Base-by-base conservation (phyloP, 2,888 invertebrate genomes). In the Acleris holmiana region DNA sequence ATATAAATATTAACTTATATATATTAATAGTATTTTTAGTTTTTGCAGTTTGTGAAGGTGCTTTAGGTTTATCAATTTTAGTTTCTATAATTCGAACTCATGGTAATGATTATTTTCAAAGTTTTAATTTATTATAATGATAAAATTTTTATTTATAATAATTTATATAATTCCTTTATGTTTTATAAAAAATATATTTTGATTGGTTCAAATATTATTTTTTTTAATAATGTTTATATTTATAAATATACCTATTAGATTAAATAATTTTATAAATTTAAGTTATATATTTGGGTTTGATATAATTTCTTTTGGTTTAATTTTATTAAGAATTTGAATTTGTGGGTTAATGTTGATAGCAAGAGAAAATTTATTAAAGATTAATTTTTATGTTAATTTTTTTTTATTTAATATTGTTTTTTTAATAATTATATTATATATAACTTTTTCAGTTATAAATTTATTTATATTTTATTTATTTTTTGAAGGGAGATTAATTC, bases 401-500 rank as follows among this genome's bases (percentile, higher is more conserved):
- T 94, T 94, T 93, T 79, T 89, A 76, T 83, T 94, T 73, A 86
- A 93, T 83, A 67, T 94, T 76, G 68, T 93, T 73, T 70, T 93
- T 70, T 89, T 94, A 82, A 78, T 94, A 79, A 70, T 94, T 74
- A 86, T 93, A 76, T 92, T 95, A 84, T 80, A 86, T 85, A 72
- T 94, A 73, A 93, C 93, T 81, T 95, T 95, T 94, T 86, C 82
- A 64, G 80, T 84, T 6, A 81, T 91, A 80, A 94, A 93, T 93
- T 87, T 95, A 79, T 90, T 95, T 88, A 73, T 93, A 76, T 95
- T 95, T 94, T 95, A 95, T 94, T 88, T 95, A 83, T 94, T 94
- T 93, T 96, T 95, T 94, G 95, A 95, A 66, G 83, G 91, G 2
- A 94, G 94, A 3, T 90, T 95, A 85, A 94, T 96, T 88, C 95